phyloP scores from a whole-genome alignment of 2,797 vertebrate genomes.

The Sebastes variabilis region DNA sequence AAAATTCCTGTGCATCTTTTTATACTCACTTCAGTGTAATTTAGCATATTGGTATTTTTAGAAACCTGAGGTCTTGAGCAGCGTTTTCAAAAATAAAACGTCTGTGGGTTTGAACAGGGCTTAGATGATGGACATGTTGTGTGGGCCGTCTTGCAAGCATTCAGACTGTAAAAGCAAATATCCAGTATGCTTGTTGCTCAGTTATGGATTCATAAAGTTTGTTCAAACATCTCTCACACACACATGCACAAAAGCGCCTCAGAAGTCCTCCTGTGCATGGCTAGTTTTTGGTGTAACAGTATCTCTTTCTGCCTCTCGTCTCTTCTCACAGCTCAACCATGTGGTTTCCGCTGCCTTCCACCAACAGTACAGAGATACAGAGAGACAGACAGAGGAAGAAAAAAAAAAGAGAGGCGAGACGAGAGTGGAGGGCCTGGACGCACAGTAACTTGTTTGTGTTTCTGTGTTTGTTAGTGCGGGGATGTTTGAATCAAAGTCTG shows the following conservation, averaged over 20 bases:
- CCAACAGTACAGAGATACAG: constrained; percentile 63
- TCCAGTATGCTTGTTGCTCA: neutral
- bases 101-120: neutral
- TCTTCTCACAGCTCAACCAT: constrained; percentile 57
- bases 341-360: constrained; percentile 81
- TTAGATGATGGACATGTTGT: neutral
- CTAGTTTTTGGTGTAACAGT: constrained; percentile 29
- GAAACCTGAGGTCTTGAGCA: neutral
- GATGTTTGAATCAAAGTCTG: constrained; percentile 43
- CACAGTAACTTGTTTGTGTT: constrained; percentile 63
- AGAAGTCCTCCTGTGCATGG: neutral
- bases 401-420: neutral
- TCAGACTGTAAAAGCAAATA: neutral
- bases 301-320: constrained; percentile 42
- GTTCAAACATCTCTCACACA: neutral
- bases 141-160: neutral
- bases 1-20: neutral
- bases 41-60: constrained; percentile 14
- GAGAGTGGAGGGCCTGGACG: constrained; percentile 20
- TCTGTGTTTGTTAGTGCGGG: constrained; percentile 43
- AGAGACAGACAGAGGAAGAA: neutral
- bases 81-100: neutral
- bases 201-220: neutral
- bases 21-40: neutral
- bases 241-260: neutral